phyloP scores from a whole-genome alignment of 2,113 vertebrate genomes.

The Nansenia antarctica region DNA sequence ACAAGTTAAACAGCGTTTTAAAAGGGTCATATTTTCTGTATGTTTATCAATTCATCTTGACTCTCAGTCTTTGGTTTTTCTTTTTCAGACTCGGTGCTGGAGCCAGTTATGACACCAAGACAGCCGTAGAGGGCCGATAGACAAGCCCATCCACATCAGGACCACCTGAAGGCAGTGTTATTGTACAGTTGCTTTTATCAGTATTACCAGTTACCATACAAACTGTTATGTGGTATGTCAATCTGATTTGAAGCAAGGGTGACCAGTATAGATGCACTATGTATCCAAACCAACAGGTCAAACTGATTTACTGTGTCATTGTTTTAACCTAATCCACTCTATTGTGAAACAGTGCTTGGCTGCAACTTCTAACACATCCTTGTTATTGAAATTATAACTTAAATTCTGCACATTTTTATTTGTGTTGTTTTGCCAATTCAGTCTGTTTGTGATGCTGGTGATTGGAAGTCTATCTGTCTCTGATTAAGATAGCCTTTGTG shows the following conservation, averaged over 20 bases:
- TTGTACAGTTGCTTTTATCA: constrained; percentile 41
- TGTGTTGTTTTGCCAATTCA: not conserved
- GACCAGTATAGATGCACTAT: constrained; percentile 35
- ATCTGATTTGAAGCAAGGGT: constrained; percentile 32
- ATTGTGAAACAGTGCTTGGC: constrained; percentile 5
- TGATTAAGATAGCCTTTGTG: constrained; percentile 51
- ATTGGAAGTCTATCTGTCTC: constrained; percentile 25
- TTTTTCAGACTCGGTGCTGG: constrained; percentile 69
- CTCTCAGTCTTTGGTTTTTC: constrained; percentile 11
- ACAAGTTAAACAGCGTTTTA: not conserved
- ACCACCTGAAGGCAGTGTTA: constrained; percentile 56
- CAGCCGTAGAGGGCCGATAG: constrained; percentile 73
- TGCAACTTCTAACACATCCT: constrained; percentile 18
- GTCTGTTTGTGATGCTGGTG: constrained; percentile 20
- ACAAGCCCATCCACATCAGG: constrained; percentile 33
- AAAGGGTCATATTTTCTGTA: not conserved
- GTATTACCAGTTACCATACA: constrained; percentile 29
- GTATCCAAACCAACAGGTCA: not conserved
- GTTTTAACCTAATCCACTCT: too few species aligned
- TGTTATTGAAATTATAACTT: constrained; percentile 16
- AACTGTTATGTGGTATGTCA: constrained; percentile 23
- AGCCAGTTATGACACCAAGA: constrained; percentile 75
- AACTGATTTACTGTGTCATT: not conserved
- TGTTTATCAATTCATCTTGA: constrained; percentile 10
- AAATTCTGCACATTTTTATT: constrained; percentile 23